These are phyloP conservation scores for Scophthalmus maximus DNA, from an alignment of 2,113 vertebrate species.

Conservation along the genomic window DNA sequence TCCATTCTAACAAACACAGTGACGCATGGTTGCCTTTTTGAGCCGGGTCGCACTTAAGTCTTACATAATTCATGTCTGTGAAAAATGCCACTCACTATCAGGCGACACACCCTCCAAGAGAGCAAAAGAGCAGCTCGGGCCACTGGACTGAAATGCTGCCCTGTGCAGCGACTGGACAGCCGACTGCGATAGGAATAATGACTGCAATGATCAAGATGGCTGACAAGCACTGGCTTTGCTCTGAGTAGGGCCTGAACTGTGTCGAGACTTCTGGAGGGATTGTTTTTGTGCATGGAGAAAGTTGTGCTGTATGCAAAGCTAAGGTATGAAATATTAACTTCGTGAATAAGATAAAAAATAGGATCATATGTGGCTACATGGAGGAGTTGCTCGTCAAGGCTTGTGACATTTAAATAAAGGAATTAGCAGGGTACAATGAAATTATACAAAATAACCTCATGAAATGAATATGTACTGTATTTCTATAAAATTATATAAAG, in stretches of 20 bases:
- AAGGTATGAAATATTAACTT: neutral
- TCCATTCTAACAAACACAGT: slow-evolving; percentile 44
- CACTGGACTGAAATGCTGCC: slow-evolving; percentile 42
- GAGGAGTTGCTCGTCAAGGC: too few species aligned
- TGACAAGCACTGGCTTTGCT: slow-evolving; percentile 6
- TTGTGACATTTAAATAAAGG: too few species aligned
- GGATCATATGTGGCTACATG: too few species aligned
- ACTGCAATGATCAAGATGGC: slow-evolving; percentile 22
- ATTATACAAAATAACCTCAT: too few species aligned
- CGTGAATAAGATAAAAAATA: too few species aligned
- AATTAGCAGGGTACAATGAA: too few species aligned
- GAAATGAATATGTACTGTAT: too few species aligned
- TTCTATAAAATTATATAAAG: too few species aligned
- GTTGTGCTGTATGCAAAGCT: neutral
- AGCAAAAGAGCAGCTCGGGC: neutral
- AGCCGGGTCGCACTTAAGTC: slow-evolving; percentile 41
- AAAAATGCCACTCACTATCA: slow-evolving; percentile 41
- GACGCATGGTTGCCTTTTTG: slow-evolving; percentile 46
- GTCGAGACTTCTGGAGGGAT: too few species aligned
- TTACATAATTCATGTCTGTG: slow-evolving; percentile 44
- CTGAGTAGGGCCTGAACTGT: neutral
- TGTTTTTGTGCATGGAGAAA: too few species aligned
- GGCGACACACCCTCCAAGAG: neutral
- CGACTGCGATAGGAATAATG: slow-evolving; percentile 34
- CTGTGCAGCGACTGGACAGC: slow-evolving; percentile 12